A percentile compares a stretch with the other conserved stretches of the same genome.
phyloP scores from a whole-genome alignment of 2,888 invertebrate species.

The Anorthoa munda region DNA sequence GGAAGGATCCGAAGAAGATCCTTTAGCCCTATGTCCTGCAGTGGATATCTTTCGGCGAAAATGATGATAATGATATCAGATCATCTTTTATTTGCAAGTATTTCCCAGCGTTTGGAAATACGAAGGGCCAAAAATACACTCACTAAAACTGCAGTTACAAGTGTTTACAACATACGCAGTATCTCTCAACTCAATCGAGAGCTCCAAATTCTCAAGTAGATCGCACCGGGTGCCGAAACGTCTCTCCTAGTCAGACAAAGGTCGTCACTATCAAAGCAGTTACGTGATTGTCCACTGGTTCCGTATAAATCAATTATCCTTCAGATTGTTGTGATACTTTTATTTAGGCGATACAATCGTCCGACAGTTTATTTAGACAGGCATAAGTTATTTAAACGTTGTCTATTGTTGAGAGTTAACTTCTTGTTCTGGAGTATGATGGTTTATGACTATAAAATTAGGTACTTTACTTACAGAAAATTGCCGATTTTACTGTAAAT shows the following conservation, averaged over 20 bases:
- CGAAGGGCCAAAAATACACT: background rate
- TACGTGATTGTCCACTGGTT: slow-evolving; percentile 39
- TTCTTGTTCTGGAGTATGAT: slow-evolving; percentile 4
- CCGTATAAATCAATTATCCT: slow-evolving; percentile 57
- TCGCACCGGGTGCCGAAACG: background rate
- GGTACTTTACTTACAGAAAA: background rate
- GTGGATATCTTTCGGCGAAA: no score
- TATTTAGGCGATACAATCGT: slow-evolving; percentile 36
- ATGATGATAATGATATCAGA: no score
- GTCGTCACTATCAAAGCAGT: slow-evolving; percentile 49
- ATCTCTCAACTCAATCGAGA: background rate
- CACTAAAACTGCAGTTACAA: background rate
- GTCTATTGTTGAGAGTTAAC: slow-evolving; percentile 36
- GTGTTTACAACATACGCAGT: background rate
- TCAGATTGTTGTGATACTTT: slow-evolving; percentile 54
- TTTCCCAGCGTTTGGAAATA: no score
- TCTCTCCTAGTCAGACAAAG: slow-evolving; percentile 45
- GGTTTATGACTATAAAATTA: background rate
- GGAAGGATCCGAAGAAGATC: no score
- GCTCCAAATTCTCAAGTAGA: slow-evolving; percentile 9
- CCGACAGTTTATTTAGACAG: slow-evolving; percentile 50
- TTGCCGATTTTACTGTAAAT: background rate
- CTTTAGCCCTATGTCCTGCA: no score
- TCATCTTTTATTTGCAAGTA: no score
- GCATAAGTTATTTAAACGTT: slow-evolving; percentile 47